Percentiles rank a stretch among this genome's conserved stretches.
These are phyloP conservation scores for Lypha dubia DNA, from an alignment of 2,888 invertebrate species.

Conservation along the genomic window DNA sequence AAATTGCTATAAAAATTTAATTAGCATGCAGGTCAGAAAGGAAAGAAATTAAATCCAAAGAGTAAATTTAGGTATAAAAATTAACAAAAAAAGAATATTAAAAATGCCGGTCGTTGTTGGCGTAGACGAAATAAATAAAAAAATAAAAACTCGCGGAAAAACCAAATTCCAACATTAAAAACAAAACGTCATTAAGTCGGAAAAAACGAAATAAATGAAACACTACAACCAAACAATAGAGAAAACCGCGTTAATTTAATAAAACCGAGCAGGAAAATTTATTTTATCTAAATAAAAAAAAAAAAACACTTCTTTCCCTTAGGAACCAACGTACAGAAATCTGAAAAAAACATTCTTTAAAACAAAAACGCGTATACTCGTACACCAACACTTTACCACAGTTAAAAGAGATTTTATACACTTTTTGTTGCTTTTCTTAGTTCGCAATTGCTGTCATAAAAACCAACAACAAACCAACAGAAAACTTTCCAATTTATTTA, in stretches of 20 bases:
- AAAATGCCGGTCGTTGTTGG: slow-evolving; percentile 3
- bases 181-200: slow-evolving; percentile 25
- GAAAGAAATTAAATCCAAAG: slow-evolving; percentile 8
- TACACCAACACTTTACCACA: slow-evolving; percentile 3
- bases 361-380: background rate
- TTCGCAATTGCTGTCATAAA: slow-evolving; percentile 25
- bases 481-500: slow-evolving; percentile 33
- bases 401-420: background rate
- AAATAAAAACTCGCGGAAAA: slow-evolving; percentile 2
- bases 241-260: slow-evolving; percentile 45
- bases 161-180: slow-evolving; percentile 35
- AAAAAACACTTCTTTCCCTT: background rate
- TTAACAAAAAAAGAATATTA: slow-evolving; percentile 1
- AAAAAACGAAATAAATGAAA: background rate
- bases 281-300: too few species aligned
- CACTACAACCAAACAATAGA: background rate
- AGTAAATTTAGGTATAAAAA: slow-evolving; percentile 3
- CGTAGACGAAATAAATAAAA: background rate
- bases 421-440: slow-evolving; percentile 12
- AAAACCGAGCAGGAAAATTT: slow-evolving; percentile 23
- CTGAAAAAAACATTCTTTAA: background rate
- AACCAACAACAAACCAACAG: slow-evolving; percentile 14
- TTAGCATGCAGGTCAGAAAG: slow-evolving; percentile 33
- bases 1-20: slow-evolving; percentile 54
- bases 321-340: background rate